phyloP scores from a whole-genome alignment of 23 tunicate species.

The Oikopleura albicans region DNA sequence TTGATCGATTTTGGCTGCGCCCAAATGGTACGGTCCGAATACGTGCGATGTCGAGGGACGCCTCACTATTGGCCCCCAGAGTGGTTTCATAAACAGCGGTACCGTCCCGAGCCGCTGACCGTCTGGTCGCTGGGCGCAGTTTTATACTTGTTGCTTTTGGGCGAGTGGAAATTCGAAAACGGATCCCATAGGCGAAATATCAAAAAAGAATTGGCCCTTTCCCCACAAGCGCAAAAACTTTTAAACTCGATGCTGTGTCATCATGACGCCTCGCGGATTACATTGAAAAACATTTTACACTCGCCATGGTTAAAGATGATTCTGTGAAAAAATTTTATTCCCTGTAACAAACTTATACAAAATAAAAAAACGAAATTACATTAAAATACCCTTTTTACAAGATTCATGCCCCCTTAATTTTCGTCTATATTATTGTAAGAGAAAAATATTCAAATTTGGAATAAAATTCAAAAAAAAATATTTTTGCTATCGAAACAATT shows the following conservation, averaged over 20 bases:
- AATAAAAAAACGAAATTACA: too few relatives aligned
- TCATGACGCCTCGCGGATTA: not conserved
- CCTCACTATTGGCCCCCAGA: not conserved
- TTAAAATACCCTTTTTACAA: too few relatives aligned
- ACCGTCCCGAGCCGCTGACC: not conserved
- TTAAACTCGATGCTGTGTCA: not conserved
- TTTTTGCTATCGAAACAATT: too few relatives aligned
- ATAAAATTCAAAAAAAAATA: too few relatives aligned
- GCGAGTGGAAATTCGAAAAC: constrained; percentile 9
- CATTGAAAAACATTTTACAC: not conserved
- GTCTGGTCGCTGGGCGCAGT: not conserved
- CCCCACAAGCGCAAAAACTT: not conserved
- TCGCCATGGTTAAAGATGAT: not conserved
- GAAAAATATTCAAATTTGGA: too few relatives aligned
- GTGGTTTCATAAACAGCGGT: not conserved
- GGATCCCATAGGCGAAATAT: not conserved
- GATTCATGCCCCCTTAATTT: too few relatives aligned
- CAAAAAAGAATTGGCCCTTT: not conserved
- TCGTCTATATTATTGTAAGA: too few relatives aligned
- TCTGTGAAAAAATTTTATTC: too few relatives aligned
- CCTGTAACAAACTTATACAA: too few relatives aligned
- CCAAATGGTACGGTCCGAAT: not conserved
- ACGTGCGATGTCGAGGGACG: not conserved
- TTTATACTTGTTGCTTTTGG: not conserved
- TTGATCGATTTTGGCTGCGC: constrained; percentile 16